A percentile compares a stretch with the other conserved stretches of the same genome.
Conservation (phyloP, 37 sponge, comb jelly and placozoan species). For the Chondrilla cf. caribensis region DNA sequence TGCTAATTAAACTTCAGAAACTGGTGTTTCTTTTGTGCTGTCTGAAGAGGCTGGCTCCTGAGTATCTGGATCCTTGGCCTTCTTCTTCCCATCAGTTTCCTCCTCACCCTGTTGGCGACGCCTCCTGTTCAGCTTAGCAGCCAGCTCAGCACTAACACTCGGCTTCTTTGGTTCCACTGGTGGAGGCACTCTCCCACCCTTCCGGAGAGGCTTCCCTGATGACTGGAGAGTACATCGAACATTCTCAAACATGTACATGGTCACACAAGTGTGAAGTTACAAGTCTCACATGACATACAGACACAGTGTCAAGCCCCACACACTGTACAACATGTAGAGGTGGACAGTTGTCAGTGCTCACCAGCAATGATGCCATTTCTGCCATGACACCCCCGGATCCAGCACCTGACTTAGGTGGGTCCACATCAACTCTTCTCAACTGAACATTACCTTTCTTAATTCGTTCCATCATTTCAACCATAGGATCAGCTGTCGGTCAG, state of each 20-base stretch:
- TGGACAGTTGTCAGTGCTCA: too few relatives aligned
- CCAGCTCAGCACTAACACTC: conserved; percentile 31
- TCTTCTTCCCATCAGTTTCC: conserved; percentile 6
- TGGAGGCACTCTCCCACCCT: conserved; percentile 24
- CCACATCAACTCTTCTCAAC: conserved; percentile 41
- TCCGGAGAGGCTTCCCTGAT: neutral
- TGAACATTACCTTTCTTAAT: conserved; percentile 56
- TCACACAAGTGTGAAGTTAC: neutral
- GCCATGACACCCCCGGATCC: conserved; percentile 44
- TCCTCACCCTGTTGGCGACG: conserved; percentile 34
- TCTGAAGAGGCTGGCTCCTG: neutral
- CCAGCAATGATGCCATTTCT: conserved; percentile 70
- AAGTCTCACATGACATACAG: neutral
- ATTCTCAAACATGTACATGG: too few relatives aligned
- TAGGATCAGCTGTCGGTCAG: conserved; percentile 53
- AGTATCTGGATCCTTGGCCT: neutral
- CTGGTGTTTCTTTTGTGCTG: too few relatives aligned
- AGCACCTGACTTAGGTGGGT: conserved; percentile 1
- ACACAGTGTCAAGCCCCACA: too few relatives aligned
- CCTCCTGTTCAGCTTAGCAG: conserved; percentile 47
- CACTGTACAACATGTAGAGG: neutral
- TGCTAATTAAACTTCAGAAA: too few relatives aligned
- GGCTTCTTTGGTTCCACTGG: conserved; percentile 19
- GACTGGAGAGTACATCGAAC: neutral
- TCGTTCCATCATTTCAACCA: conserved; percentile 70